phyloP scores from a whole-genome alignment of 1,140 invertebrate genomes.

The Ruditapes philippinarum region DNA sequence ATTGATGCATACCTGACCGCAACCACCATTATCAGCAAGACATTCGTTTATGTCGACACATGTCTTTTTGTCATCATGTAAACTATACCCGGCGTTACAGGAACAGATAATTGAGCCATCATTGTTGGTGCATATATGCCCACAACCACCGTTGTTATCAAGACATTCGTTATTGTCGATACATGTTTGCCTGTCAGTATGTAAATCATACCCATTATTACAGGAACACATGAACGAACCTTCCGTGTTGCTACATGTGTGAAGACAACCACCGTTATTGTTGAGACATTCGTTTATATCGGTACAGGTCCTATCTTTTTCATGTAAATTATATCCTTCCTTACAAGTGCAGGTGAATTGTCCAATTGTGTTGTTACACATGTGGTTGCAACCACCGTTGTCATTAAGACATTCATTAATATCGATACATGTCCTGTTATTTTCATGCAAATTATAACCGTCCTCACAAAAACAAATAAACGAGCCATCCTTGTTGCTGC shows the following conservation, averaged over 20 bases:
- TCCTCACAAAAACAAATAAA: slow-evolving; percentile 25
- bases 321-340: background rate
- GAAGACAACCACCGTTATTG: background rate
- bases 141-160: slow-evolving; percentile 55
- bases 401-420: background rate
- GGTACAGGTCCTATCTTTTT: background rate
- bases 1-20: background rate
- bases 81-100: slow-evolving; percentile 39
- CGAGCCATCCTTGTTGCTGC: background rate
- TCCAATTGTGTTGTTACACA: background rate
- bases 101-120: slow-evolving; percentile 52
- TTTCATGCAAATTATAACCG: slow-evolving; percentile 7
- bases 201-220: background rate
- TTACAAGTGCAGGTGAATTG: background rate
- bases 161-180: slow-evolving; percentile 67
- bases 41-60: slow-evolving; percentile 42
- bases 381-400: background rate
- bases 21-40: background rate
- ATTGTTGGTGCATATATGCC: slow-evolving; percentile 60
- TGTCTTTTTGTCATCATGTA: slow-evolving; percentile 21
- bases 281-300: background rate
- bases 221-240: background rate
- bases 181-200: background rate
- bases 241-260: background rate
- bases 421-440: background rate